phyloP scores from a whole-genome alignment of 1,140 invertebrate genomes.

The Drosophila pandora region DNA sequence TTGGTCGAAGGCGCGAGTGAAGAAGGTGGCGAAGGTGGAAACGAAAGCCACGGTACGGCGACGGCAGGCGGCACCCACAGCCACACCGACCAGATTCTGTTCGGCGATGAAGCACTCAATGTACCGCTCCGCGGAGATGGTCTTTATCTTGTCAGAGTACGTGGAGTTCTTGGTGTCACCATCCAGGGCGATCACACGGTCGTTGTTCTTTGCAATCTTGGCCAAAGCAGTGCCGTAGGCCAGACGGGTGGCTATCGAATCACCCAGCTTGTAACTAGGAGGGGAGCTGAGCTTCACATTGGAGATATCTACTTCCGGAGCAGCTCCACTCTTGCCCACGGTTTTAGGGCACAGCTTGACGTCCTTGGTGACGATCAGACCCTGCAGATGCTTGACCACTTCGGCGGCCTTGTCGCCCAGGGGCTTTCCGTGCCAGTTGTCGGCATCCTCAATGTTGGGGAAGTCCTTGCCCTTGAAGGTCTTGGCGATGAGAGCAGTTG shows the following conservation, averaged over 20 bases:
- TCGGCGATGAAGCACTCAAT: slow-evolving; percentile 99
- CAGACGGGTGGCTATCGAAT: slow-evolving; percentile 94
- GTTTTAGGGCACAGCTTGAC: slow-evolving; percentile 86
- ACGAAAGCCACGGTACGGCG: slow-evolving; percentile 95
- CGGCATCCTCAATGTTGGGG: slow-evolving; percentile 93
- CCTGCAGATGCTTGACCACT: slow-evolving; percentile 89
- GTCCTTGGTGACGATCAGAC: slow-evolving; percentile 87
- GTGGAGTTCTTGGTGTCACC: slow-evolving; percentile 99
- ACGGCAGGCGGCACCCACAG: slow-evolving; percentile 95
- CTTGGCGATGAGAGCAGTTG: slow-evolving; percentile 97
- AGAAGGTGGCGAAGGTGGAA: slow-evolving; percentile 99
- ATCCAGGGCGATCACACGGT: slow-evolving; percentile 95
- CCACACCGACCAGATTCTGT: slow-evolving; percentile 98
- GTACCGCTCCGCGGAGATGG: slow-evolving; percentile 91
- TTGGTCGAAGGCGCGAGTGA: slow-evolving; percentile 98
- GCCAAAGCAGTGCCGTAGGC: slow-evolving; percentile 97
- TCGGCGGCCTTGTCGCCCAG: slow-evolving; percentile 91
- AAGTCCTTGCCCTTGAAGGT: slow-evolving; percentile 98
- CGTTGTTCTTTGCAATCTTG: slow-evolving; percentile 93
- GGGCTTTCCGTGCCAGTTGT: slow-evolving; percentile 99
- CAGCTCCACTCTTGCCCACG: slow-evolving; percentile 89
- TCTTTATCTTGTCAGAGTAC: slow-evolving; percentile 96
- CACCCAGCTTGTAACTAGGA: slow-evolving; percentile 93
- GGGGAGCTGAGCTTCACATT: slow-evolving; percentile 92
- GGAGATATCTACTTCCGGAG: slow-evolving; percentile 89